A percentile compares a stretch with the other conserved stretches of the same genome.
These are phyloP conservation scores for Dynastes hyllus DNA, from an alignment of 2,888 invertebrate genomes.

Conservation along the genomic window DNA sequence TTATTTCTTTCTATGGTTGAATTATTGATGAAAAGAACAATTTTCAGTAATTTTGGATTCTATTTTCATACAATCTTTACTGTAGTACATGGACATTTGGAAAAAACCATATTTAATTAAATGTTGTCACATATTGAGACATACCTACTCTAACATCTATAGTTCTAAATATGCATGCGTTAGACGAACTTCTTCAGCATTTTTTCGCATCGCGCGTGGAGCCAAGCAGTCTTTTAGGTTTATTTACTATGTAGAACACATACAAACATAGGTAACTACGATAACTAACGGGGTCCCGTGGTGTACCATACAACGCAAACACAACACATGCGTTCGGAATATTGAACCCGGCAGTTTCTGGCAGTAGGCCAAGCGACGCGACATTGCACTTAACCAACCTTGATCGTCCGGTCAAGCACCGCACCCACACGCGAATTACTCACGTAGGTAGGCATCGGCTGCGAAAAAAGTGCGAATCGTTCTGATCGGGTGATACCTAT, in stretches of 20 bases:
- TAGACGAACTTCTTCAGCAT: neutral
- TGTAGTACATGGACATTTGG: no score
- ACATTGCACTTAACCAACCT: constrained; percentile 58
- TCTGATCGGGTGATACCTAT: constrained; percentile 2
- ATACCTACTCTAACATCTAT: neutral
- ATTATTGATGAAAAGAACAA: no score
- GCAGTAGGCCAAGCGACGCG: constrained; percentile 58
- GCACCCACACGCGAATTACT: constrained; percentile 18
- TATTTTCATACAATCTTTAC: no score
- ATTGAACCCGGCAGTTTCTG: constrained; percentile 60
- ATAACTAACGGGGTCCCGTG: constrained; percentile 34
- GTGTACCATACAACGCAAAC: neutral
- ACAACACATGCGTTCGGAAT: constrained; percentile 45
- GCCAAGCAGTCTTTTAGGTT: constrained; percentile 40
- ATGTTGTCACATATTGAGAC: neutral
- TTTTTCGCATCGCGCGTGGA: constrained; percentile 22
- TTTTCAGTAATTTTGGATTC: no score
- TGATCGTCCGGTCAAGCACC: constrained; percentile 56
- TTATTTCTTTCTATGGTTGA: no score
- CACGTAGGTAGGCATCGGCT: neutral
- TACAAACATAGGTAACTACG: constrained; percentile 4
- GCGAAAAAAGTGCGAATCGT: constrained; percentile 1
- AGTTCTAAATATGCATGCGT: neutral
- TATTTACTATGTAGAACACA: neutral
- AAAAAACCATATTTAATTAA: no score